A percentile compares a stretch with the other conserved stretches of the same genome.
Conservation (phyloP, 1,140 invertebrate species). For the Fragariocoptes setiger region DNA sequence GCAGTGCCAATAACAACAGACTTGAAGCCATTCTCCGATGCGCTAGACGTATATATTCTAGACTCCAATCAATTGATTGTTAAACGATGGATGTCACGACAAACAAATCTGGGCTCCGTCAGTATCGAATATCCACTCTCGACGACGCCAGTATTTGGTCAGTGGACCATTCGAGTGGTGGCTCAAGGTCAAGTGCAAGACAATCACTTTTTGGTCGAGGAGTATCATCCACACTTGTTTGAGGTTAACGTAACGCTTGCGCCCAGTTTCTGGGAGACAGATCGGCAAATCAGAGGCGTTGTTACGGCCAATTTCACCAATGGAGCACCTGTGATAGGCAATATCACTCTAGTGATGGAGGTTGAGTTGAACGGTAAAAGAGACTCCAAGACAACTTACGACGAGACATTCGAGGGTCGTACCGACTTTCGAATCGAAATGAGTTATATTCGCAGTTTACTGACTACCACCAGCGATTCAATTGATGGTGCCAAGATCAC, state of each 20-base stretch:
- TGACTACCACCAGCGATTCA: constrained; percentile 17
- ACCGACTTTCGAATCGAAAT: constrained; percentile 54
- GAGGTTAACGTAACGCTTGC: constrained; percentile 80
- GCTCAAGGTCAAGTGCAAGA: constrained; percentile 59
- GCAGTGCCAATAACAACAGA: constrained; percentile 61
- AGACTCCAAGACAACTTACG: constrained; percentile 1
- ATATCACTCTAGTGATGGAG: constrained; percentile 37
- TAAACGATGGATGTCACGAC: constrained; percentile 56
- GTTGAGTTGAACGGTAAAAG: background rate
- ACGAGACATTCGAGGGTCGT: constrained; percentile 43
- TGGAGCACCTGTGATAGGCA: constrained; percentile 25
- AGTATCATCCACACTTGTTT: constrained; percentile 34
- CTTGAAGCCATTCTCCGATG: constrained; percentile 47
- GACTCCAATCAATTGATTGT: constrained; percentile 55
- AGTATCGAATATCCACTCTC: constrained; percentile 59
- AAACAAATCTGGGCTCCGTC: constrained; percentile 33
- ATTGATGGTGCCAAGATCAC: constrained; percentile 46
- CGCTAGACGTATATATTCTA: constrained; percentile 58
- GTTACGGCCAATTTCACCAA: constrained; percentile 31
- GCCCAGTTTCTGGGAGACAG: constrained; percentile 57
- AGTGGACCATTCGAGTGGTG: constrained; percentile 52
- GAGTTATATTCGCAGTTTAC: constrained; percentile 32
- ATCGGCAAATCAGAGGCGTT: constrained; percentile 41
- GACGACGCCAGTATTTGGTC: constrained; percentile 57
- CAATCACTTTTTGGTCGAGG: constrained; percentile 52